Conservation (phyloP, 2,797 vertebrate genomes). For the Adelosebastes latens region DNA sequence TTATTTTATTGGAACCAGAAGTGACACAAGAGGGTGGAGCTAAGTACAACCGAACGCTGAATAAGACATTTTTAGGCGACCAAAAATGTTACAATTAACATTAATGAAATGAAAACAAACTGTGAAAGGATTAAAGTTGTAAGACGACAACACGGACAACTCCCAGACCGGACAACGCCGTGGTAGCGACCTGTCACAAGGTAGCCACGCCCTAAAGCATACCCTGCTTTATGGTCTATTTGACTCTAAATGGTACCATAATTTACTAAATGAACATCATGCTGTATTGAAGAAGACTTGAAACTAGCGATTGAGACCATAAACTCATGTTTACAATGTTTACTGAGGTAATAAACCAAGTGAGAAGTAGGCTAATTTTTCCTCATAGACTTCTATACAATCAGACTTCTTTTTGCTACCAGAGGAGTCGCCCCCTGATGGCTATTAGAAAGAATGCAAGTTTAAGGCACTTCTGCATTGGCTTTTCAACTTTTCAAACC, state of each 20-base stretch:
- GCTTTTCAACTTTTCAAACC: neutral
- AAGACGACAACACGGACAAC: no score
- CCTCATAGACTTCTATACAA: no score
- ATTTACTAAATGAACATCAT: neutral
- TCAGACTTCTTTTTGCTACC: no score
- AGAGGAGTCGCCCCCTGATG: no score
- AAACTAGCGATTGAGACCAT: neutral
- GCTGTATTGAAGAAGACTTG: neutral
- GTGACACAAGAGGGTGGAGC: no score
- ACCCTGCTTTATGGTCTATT: neutral
- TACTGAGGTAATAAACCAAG: no score
- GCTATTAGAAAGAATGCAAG: neutral
- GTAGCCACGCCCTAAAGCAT: neutral
- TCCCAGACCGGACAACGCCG: no score
- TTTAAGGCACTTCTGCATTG: neutral
- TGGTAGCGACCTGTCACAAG: neutral
- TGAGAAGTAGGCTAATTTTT: no score
- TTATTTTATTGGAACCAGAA: neutral
- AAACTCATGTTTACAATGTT: no score
- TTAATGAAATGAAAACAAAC: neutral
- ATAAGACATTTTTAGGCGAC: neutral
- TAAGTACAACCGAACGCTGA: neutral
- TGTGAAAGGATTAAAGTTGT: neutral
- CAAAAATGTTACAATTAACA: accelerated
- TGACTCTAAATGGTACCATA: neutral